Evolutionary conservation across 1,140 invertebrate species (phyloP).

Genomic region (Saccostrea glomerata): DNA sequence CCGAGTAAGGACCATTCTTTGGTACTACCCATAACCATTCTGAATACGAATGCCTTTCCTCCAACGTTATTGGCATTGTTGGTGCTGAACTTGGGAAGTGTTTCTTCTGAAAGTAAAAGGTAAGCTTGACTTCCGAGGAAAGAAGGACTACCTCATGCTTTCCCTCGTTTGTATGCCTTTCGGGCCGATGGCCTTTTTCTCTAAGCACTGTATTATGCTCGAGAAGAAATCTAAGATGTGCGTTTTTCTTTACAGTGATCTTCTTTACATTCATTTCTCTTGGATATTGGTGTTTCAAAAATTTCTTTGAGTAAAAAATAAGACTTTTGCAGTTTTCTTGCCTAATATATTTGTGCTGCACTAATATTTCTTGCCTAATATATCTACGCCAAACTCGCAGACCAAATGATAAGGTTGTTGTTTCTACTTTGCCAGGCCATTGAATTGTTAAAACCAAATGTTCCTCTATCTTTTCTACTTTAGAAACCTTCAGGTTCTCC

Average conservation of each 20-base stretch:
- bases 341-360: constrained; percentile 9
- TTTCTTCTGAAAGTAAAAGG: constrained; percentile 14
- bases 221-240: not conserved
- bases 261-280: not conserved
- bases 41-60: not conserved
- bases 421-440: not conserved
- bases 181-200: not conserved
- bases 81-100: not conserved
- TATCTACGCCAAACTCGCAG: no score
- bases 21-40: not conserved
- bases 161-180: not conserved
- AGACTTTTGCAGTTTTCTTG: constrained; percentile 15
- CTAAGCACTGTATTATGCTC: not conserved
- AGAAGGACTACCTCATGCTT: not conserved
- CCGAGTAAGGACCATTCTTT: not conserved
- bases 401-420: no score
- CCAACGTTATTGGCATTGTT: not conserved
- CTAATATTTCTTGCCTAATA: no score
- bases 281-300: not conserved
- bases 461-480: not conserved
- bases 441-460: not conserved
- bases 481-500: not conserved
- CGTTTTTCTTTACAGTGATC: not conserved
- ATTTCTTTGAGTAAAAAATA: not conserved
- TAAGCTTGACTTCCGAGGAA: not conserved